These are phyloP conservation scores for Dallia pectoralis DNA, from an alignment of 2,797 vertebrate species.

Conservation along the genomic window DNA sequence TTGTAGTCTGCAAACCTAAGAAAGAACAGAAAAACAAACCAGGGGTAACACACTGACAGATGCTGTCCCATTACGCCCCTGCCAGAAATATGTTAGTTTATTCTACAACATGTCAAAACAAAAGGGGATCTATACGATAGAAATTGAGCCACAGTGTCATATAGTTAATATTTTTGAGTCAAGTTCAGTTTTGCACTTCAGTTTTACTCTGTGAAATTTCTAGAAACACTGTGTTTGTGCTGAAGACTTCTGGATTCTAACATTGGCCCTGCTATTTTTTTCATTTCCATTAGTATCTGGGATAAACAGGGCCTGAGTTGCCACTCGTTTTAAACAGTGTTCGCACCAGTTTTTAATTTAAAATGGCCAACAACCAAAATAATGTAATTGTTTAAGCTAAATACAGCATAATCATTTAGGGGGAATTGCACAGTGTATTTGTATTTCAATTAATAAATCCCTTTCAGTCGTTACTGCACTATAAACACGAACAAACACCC, in stretches of 20 bases:
- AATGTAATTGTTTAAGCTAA: background rate
- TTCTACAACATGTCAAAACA: conserved; percentile 46
- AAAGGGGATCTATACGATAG: conserved; percentile 35
- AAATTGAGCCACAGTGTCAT: background rate
- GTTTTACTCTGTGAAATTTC: too few species aligned
- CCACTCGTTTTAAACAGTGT: too few species aligned
- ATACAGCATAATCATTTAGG: conserved; percentile 8
- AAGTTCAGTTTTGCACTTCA: too few species aligned
- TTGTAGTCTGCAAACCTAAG: conserved; percentile 69
- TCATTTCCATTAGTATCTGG: too few species aligned
- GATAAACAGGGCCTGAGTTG: too few species aligned
- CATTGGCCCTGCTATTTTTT: too few species aligned
- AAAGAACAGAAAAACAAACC: conserved; percentile 61
- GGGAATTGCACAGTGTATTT: conserved; percentile 6
- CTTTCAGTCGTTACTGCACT: background rate
- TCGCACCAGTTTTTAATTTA: too few species aligned
- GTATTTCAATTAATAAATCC: background rate
- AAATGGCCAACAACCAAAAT: background rate
- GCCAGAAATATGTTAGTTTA: background rate
- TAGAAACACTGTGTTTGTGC: too few species aligned
- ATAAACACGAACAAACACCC: background rate
- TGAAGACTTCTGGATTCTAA: too few species aligned
- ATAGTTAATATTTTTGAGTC: too few species aligned
- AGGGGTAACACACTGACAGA: conserved; percentile 67
- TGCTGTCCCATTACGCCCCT: background rate